A percentile compares a stretch with the other conserved stretches of the same genome.
phyloP scores from a whole-genome alignment of 2,888 invertebrate species.

The Aspidiotus rigidus region DNA sequence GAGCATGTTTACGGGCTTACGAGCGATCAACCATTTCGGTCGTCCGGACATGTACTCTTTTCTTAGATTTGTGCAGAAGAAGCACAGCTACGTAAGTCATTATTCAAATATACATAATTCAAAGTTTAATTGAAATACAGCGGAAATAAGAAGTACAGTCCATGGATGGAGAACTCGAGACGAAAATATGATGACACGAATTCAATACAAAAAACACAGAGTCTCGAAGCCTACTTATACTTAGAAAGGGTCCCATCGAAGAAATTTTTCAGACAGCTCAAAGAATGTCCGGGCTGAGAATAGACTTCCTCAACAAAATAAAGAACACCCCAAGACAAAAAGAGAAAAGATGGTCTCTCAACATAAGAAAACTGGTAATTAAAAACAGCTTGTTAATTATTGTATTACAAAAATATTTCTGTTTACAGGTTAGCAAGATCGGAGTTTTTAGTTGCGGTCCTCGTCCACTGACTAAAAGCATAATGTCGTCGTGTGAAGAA shows the following conservation, averaged over 20 bases:
- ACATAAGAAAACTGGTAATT: too few species aligned
- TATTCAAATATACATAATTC: neutral
- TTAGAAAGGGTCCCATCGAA: neutral
- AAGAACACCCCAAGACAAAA: too few species aligned
- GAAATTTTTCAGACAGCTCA: neutral
- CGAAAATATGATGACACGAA: too few species aligned
- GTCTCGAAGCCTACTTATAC: neutral
- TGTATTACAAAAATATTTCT: too few species aligned
- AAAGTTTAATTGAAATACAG: neutral
- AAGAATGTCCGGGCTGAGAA: too few species aligned
- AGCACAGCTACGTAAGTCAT: constrained; percentile 81
- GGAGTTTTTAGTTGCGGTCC: constrained; percentile 99
- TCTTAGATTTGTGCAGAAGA: constrained; percentile 90
- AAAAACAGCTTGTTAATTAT: too few species aligned
- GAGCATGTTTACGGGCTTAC: constrained; percentile 89
- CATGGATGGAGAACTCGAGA: too few species aligned
- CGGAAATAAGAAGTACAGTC: too few species aligned
- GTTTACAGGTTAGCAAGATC: constrained; percentile 81
- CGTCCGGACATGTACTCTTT: constrained; percentile 94
- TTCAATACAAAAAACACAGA: too few species aligned
- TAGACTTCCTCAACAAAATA: too few species aligned
- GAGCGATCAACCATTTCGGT: constrained; percentile 94
- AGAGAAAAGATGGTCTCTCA: too few species aligned
- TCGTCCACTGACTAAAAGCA: constrained; percentile 87
- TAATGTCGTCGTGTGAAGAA: constrained; percentile 94